A percentile compares a stretch with the other conserved stretches of the same genome.
Evolutionary conservation across 2,888 invertebrate genomes (phyloP).

Genomic region (Epinotia demarniana): DNA sequence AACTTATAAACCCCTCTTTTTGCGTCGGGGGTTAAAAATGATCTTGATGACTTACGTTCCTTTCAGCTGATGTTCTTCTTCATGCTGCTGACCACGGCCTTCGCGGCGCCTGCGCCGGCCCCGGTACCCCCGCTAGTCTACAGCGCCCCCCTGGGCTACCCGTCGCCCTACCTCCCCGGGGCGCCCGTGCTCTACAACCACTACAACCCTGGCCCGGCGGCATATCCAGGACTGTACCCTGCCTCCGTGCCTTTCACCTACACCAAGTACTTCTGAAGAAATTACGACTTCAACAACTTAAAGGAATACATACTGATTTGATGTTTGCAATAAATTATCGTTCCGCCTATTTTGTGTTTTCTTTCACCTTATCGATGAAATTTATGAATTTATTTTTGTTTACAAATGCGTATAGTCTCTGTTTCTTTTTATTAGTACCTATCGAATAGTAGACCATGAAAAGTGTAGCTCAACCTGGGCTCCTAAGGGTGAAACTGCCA

Average conservation of each 20-base stretch:
- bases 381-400: not conserved
- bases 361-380: conserved; percentile 11
- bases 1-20: too few relatives aligned
- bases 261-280: conserved; percentile 53
- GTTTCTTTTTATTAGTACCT: too few relatives aligned
- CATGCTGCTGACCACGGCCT: conserved; percentile 56
- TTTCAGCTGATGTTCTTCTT: conserved; percentile 58
- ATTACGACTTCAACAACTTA: conserved; percentile 5
- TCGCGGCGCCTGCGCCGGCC: conserved; percentile 61
- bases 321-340: conserved; percentile 54
- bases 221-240: conserved; percentile 33
- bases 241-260: conserved; percentile 55
- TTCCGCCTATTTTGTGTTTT: conserved; percentile 55
- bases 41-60: not conserved
- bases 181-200: conserved; percentile 54
- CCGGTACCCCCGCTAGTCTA: conserved; percentile 52
- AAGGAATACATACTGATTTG: conserved; percentile 46
- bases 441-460: too few relatives aligned
- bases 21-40: too few relatives aligned
- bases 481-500: too few relatives aligned
- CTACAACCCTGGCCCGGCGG: conserved; percentile 49
- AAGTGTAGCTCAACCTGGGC: too few relatives aligned
- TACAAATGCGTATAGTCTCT: too few relatives aligned
- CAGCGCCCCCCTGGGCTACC: conserved; percentile 38
- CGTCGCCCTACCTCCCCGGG: conserved; percentile 42